Percentiles rank a stretch among this genome's conserved stretches.
phyloP scores from a whole-genome alignment of 1,140 invertebrate species.

The Riptortus pedestris region DNA sequence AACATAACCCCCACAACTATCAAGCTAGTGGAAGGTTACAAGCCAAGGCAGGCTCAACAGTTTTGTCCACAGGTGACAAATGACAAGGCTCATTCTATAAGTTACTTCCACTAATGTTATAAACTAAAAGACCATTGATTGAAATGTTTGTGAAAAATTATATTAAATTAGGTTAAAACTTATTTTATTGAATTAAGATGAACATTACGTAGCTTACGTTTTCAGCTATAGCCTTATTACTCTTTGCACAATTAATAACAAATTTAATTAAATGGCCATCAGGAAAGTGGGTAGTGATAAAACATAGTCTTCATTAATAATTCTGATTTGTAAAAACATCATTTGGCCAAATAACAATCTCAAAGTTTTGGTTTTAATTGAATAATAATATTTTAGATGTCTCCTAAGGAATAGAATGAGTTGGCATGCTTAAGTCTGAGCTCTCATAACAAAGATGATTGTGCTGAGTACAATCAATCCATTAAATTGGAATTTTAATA shows the following conservation, averaged over 20 bases:
- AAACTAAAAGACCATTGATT: no score
- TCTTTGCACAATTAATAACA: background rate
- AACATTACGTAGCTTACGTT: background rate
- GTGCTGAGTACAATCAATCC: no score
- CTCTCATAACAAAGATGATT: no score
- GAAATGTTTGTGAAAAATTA: background rate
- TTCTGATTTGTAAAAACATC: background rate
- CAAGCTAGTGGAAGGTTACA: no score
- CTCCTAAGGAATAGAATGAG: background rate
- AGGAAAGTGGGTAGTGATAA: slow-evolving; percentile 19
- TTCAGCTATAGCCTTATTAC: background rate
- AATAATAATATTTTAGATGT: background rate
- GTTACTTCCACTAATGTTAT: no score
- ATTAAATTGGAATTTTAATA: background rate
- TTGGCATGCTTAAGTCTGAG: no score
- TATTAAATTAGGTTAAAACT: background rate
- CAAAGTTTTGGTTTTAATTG: no score
- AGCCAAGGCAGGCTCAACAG: no score
- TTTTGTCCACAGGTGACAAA: no score
- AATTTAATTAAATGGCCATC: slow-evolving; percentile 6
- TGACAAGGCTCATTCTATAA: no score
- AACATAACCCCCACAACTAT: no score
- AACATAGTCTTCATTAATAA: background rate
- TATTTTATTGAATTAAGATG: background rate
- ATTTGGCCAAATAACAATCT: background rate